These are phyloP conservation scores for Fragum fragum DNA, from an alignment of 2,888 invertebrate genomes.

Conservation along the genomic window DNA sequence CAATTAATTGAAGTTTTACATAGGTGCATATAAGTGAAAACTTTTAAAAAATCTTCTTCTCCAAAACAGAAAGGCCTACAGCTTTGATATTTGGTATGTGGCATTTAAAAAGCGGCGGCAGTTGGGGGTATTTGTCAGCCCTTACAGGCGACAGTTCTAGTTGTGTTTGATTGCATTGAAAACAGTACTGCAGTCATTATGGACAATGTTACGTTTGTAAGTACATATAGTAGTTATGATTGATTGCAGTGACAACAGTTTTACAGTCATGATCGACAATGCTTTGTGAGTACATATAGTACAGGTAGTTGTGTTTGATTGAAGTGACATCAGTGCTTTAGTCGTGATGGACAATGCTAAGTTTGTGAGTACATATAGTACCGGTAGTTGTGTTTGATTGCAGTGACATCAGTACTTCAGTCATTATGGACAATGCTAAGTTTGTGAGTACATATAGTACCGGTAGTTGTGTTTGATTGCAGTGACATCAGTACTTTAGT, in stretches of 20 bases:
- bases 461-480: too few species aligned
- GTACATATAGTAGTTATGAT: not conserved
- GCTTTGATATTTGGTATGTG: too few species aligned
- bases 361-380: not conserved
- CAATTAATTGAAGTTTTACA: too few species aligned
- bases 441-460: not conserved
- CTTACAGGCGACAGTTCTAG: too few species aligned
- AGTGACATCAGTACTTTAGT: too few species aligned
- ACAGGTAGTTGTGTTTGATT: slow-evolving; percentile 83
- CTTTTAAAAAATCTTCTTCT: too few species aligned
- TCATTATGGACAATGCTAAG: slow-evolving; percentile 84
- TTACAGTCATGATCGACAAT: slow-evolving; percentile 88
- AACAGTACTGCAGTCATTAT: slow-evolving; percentile 90
- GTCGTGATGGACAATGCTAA: slow-evolving; percentile 87
- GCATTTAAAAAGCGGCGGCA: too few species aligned
- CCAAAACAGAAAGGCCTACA: too few species aligned
- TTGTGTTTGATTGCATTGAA: slow-evolving; percentile 93
- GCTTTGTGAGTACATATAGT: slow-evolving; percentile 36
- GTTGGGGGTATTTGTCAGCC: too few species aligned
- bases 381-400: slow-evolving; percentile 86
- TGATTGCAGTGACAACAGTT: slow-evolving; percentile 90
- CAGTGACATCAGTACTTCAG: slow-evolving; percentile 91
- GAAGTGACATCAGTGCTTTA: slow-evolving; percentile 91
- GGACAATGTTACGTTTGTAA: slow-evolving; percentile 80
- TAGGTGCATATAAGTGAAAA: too few species aligned